phyloP scores from a whole-genome alignment of 1,140 invertebrate species.

The Drosophila navojoa region DNA sequence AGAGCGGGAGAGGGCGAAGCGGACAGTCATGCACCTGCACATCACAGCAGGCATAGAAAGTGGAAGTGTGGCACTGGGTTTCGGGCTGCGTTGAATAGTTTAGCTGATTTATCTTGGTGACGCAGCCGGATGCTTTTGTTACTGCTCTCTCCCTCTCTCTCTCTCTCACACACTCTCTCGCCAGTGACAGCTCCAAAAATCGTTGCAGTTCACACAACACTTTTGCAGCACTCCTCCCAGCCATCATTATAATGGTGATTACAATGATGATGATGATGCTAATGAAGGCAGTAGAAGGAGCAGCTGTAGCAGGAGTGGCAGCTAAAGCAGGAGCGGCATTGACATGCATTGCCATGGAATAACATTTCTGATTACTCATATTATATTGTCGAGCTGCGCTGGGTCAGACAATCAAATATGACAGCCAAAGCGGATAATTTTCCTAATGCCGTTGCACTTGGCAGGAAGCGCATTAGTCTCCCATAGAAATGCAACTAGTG shows the following conservation, averaged over 20 bases:
- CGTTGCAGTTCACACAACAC: slow-evolving; percentile 79
- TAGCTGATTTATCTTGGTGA: slow-evolving; percentile 65
- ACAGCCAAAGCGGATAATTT: too few relatives aligned
- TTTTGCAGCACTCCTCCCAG: slow-evolving; percentile 25
- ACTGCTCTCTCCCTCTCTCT: slow-evolving; percentile 14
- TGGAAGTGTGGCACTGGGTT: too few relatives aligned
- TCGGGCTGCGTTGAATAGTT: slow-evolving; percentile 6
- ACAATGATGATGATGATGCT: not conserved
- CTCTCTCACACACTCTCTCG: not conserved
- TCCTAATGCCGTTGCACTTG: too few relatives aligned
- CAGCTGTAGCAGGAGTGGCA: not conserved
- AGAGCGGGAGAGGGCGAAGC: not conserved
- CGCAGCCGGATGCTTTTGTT: slow-evolving; percentile 66
- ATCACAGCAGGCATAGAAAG: too few relatives aligned
- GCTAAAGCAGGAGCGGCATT: too few relatives aligned
- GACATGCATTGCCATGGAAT: not conserved
- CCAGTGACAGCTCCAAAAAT: slow-evolving; percentile 65
- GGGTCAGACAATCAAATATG: not conserved
- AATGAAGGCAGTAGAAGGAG: not conserved
- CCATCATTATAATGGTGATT: not conserved
- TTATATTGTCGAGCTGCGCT: not conserved
- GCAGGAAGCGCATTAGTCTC: too few relatives aligned
- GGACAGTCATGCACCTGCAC: not conserved
- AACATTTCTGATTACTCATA: not conserved
- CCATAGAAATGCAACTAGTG: too few relatives aligned